Percentiles rank a stretch among this genome's conserved stretches.
phyloP scores from a whole-genome alignment of 2,888 invertebrate species.

The Altica lythri region DNA sequence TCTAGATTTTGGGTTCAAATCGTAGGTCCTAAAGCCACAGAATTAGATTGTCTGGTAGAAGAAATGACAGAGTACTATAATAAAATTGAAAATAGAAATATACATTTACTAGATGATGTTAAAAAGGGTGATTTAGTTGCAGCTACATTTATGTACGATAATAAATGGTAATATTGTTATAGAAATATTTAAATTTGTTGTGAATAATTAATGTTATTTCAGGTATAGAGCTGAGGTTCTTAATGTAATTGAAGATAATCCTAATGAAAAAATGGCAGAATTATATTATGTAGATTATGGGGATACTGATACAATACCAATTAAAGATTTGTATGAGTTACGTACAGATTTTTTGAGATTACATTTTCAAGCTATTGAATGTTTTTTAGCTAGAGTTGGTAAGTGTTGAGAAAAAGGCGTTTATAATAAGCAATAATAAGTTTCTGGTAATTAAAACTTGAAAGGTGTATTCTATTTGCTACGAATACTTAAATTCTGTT shows the following conservation, averaged over 20 bases:
- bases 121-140: constrained; percentile 81
- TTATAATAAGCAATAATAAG: too few relatives aligned
- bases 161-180: constrained; percentile 69
- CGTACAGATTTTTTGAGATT: constrained; percentile 75
- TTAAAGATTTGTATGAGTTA: constrained; percentile 71
- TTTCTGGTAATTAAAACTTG: too few relatives aligned
- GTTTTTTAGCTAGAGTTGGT: constrained; percentile 76
- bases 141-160: constrained; percentile 79
- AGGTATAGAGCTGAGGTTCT: constrained; percentile 67
- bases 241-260: constrained; percentile 63
- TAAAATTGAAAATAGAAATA: constrained; percentile 65
- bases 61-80: constrained; percentile 84
- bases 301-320: constrained; percentile 72
- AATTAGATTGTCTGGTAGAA: constrained; percentile 78
- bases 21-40: constrained; percentile 70
- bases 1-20: constrained; percentile 86
- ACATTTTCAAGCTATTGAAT: constrained; percentile 85
- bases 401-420: too few relatives aligned
- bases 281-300: constrained; percentile 90
- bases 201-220: constrained; percentile 23
- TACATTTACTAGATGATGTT: constrained; percentile 63
- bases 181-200: neutral
- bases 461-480: too few relatives aligned
- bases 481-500: too few relatives aligned
- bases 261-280: constrained; percentile 64